phyloP scores from a whole-genome alignment of 2,113 vertebrate genomes.

The Corydoras maculifer region DNA sequence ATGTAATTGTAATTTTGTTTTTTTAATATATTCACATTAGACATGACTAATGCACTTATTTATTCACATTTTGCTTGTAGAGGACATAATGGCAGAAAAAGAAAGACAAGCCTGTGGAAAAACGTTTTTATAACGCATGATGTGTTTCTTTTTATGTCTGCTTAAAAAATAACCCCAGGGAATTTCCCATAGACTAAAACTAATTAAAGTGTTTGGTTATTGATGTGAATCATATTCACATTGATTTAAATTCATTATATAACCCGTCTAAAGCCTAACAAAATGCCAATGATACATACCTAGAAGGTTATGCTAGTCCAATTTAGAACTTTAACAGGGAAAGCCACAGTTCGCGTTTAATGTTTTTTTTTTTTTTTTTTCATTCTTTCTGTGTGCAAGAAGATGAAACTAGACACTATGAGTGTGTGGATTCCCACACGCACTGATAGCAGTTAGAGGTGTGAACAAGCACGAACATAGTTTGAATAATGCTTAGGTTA shows the following conservation, averaged over 20 bases:
- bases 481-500: neutral
- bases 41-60: no score
- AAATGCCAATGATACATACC: neutral
- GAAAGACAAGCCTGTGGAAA: conserved; percentile 2
- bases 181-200: conserved; percentile 31
- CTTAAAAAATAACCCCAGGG: conserved; percentile 25
- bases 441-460: neutral
- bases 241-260: conserved; percentile 5
- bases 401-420: conserved; percentile 23
- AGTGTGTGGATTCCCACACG: conserved; percentile 4
- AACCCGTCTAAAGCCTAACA: neutral
- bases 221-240: conserved; percentile 25
- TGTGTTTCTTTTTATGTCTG: conserved; percentile 22
- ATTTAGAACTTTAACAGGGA: neutral
- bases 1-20: no score
- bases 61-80: no score
- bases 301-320: neutral
- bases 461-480: neutral
- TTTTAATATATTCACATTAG: no score
- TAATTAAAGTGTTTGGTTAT: conserved; percentile 5
- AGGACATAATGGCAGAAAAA: neutral
- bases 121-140: conserved; percentile 8
- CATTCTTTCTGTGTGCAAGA: neutral
- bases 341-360: neutral
- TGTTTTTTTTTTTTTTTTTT: neutral